These are phyloP conservation scores for Mastigias papua DNA, from an alignment of 30 jellyfish, hydroid and myxozoan species.

Conservation along the genomic window DNA sequence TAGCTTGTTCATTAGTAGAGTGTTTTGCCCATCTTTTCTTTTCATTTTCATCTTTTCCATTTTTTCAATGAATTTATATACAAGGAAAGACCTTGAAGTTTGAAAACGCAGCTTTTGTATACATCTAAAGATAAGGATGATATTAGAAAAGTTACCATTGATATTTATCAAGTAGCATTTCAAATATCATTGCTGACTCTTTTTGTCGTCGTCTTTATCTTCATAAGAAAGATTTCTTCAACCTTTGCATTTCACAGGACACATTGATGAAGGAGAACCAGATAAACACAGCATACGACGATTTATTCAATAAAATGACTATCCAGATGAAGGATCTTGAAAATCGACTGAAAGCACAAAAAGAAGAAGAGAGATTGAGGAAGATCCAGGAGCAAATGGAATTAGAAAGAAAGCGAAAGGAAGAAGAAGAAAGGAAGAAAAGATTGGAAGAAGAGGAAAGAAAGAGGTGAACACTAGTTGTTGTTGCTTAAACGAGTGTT, in stretches of 20 bases:
- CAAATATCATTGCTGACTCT: no score
- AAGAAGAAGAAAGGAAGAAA: slow-evolving; percentile 79
- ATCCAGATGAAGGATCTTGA: slow-evolving; percentile 72
- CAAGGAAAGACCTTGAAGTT: no score
- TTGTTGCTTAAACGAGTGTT: neutral
- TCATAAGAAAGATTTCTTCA: neutral
- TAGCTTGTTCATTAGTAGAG: neutral
- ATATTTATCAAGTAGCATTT: neutral
- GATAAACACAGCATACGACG: slow-evolving; percentile 73
- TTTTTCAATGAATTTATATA: no score
- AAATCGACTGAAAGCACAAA: slow-evolving; percentile 81
- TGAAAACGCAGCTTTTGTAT: neutral
- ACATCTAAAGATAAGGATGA: neutral
- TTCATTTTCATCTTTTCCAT: no score
- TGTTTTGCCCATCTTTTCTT: neutral
- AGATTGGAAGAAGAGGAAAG: slow-evolving; percentile 74
- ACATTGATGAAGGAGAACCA: slow-evolving; percentile 73
- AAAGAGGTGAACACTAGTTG: slow-evolving; percentile 25
- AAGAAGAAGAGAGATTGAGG: slow-evolving; percentile 89
- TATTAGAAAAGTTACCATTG: neutral
- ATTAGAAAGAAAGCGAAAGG: slow-evolving; percentile 82
- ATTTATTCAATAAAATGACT: slow-evolving; percentile 71
- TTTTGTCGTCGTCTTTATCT: no score
- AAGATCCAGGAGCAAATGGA: slow-evolving; percentile 96
- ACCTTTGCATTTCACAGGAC: slow-evolving; percentile 40